Conservation (phyloP, 2,113 vertebrate species). For the Maccullochella peelii region DNA sequence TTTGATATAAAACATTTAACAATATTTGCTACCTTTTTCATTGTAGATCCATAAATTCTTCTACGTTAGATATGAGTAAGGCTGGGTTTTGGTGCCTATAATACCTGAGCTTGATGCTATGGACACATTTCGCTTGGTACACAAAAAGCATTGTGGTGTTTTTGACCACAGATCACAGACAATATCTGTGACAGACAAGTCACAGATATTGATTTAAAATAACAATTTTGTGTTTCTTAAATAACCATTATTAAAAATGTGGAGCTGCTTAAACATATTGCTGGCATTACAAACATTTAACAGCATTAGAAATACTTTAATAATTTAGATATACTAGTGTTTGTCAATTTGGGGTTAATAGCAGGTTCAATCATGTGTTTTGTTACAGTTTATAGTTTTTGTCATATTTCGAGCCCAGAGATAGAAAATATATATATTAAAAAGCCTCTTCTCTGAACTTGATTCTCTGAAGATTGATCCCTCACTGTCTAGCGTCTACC, state of each 20-base stretch:
- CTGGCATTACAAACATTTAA: background rate
- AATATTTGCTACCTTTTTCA: background rate
- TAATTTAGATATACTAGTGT: too few relatives aligned
- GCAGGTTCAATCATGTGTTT: background rate
- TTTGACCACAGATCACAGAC: too few relatives aligned
- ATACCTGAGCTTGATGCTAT: background rate
- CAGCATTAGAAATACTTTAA: too few relatives aligned
- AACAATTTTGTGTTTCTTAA: background rate
- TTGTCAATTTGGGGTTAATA: background rate
- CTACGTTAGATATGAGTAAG: background rate
- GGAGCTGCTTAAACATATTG: background rate
- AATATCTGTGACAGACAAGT: too few relatives aligned
- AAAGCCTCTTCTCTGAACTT: background rate
- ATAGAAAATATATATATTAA: background rate
- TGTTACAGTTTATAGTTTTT: background rate
- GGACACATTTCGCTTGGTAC: background rate
- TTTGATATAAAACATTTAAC: background rate
- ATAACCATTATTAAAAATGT: too few relatives aligned
- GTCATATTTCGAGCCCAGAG: background rate
- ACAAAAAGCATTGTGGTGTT: background rate
- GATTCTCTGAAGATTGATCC: background rate
- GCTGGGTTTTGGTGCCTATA: background rate
- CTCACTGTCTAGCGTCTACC: background rate
- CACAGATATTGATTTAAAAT: background rate
- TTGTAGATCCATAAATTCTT: too few relatives aligned